Evolutionary conservation across 1,140 invertebrate species (phyloP).

Genomic region (Thalassaphorura encarpata): DNA sequence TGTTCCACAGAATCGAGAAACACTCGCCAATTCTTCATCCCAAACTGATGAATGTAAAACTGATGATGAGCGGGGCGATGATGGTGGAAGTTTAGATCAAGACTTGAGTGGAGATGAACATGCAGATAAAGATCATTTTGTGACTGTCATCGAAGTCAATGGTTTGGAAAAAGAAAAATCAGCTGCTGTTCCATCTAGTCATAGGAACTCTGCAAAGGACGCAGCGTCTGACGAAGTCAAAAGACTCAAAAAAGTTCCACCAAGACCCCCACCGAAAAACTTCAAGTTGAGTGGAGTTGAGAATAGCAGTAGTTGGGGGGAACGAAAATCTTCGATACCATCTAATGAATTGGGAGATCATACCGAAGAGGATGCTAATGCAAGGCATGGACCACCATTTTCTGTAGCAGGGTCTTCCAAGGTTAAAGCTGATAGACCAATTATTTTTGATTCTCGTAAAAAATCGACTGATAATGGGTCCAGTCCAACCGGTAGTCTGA

Average conservation of each 20-base stretch:
- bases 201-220: slow-evolving; percentile 4
- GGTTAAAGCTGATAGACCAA: slow-evolving; percentile 13
- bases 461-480: slow-evolving; percentile 2
- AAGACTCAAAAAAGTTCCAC: slow-evolving; percentile 36
- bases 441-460: slow-evolving; percentile 28
- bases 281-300: slow-evolving; percentile 32
- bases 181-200: slow-evolving; percentile 6
- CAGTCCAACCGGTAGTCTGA: slow-evolving; percentile 2
- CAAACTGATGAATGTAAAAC: neutral
- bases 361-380: neutral
- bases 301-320: no score
- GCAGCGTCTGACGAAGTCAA: slow-evolving; percentile 24
- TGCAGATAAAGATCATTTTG: slow-evolving; percentile 50
- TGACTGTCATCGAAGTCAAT: slow-evolving; percentile 80
- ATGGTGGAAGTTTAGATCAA: neutral
- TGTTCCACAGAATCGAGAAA: neutral
- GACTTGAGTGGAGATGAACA: slow-evolving; percentile 14
- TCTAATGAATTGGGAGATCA: neutral
- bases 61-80: neutral
- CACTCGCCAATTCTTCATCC: neutral
- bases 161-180: slow-evolving; percentile 35
- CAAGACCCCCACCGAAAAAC: slow-evolving; percentile 37
- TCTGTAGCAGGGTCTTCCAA: no score
- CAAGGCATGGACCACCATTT: neutral
- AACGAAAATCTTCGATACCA: no score